phyloP scores from a whole-genome alignment of 2,888 invertebrate species.

The Elmis aenea region DNA sequence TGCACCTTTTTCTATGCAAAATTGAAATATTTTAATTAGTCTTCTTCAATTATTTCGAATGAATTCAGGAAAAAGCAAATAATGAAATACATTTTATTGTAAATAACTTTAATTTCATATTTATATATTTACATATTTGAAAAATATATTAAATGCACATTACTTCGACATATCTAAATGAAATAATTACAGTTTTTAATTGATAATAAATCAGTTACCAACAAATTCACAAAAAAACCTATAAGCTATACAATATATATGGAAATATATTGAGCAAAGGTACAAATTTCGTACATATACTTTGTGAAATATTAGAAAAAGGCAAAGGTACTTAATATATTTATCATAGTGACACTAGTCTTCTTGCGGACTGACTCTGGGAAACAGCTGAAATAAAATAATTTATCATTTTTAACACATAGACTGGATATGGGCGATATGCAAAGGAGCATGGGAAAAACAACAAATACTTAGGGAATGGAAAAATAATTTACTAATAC shows the following conservation, averaged over 20 bases:
- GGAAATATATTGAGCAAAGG: constrained; percentile 46
- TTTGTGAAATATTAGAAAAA: constrained; percentile 23
- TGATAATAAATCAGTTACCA: constrained; percentile 12
- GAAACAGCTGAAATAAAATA: constrained; percentile 42
- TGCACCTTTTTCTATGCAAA: too few relatives aligned
- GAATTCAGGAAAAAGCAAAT: too few relatives aligned
- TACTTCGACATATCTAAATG: constrained; percentile 31
- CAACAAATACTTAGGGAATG: too few relatives aligned
- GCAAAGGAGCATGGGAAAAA: too few relatives aligned
- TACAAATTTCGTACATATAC: constrained; percentile 22
- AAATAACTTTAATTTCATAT: constrained; percentile 42
- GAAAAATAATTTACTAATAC: too few relatives aligned
- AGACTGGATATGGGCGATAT: too few relatives aligned
- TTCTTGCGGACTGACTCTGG: constrained; percentile 43
- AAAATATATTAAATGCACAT: constrained; percentile 44
- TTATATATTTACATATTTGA: constrained; percentile 46
- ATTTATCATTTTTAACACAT: constrained; percentile 6
- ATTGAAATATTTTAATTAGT: too few relatives aligned
- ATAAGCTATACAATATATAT: constrained; percentile 42
- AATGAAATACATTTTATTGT: too few relatives aligned
- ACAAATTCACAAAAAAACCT: constrained; percentile 32
- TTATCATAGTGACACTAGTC: constrained; percentile 26
- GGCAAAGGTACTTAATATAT: constrained; percentile 34
- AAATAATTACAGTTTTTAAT: constrained; percentile 20
- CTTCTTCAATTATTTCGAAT: too few relatives aligned